Base-by-base conservation (phyloP, 2,888 invertebrate species). In the Oscheius sp. region DNA sequence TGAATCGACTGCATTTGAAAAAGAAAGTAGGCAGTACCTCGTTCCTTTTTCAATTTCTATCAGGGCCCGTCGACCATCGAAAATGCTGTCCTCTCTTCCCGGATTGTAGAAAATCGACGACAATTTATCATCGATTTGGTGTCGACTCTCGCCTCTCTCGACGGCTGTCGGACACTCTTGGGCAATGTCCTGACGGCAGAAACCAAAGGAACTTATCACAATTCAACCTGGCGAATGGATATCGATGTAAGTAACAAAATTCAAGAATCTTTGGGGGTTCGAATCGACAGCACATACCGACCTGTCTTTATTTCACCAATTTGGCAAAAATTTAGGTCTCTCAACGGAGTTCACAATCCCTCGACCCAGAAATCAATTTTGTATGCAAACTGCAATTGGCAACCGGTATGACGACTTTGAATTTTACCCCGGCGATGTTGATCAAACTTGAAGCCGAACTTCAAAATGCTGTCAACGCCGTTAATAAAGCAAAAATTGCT, bases 191-290 rank as follows among this genome's bases (percentile, higher is more conserved):
- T 69, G 16, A 35, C 35, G 16, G 27, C 18, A 35, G 56, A 52
- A n/a, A 56, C 56, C 13, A 56, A 55, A 21, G 69, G 69, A 29
- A 43, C 69, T 13, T 69, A 69, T 23, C 18, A 23, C 21, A 55
- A 35, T 21, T 69, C 69, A 13, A 23, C 29, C 1, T 69, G 69
- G 69, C 29, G 69, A 23, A 35, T 69, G 69, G 69, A 69, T 43
- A 69, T 69, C 35, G 55, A 69, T 35, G 69, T 69, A 41, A 55
- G 69, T 23, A n/a, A n/a, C n/a, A n/a, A n/a, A n/a, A n/a, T n/a
- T n/a, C n/a, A n/a, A n/a, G n/a, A n/a, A n/a, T n/a, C n/a, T n/a
- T n/a, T n/a, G n/a, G n/a, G n/a, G n/a, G n/a, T n/a, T n/a, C n/a
- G n/a, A n/a, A n/a, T n/a, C n/a, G n/a, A n/a, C n/a, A n/a, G n/a